A percentile compares a stretch with the other conserved stretches of the same genome.
phyloP scores from a whole-genome alignment of 2,113 vertebrate species.

The Marmota flaviventris region DNA sequence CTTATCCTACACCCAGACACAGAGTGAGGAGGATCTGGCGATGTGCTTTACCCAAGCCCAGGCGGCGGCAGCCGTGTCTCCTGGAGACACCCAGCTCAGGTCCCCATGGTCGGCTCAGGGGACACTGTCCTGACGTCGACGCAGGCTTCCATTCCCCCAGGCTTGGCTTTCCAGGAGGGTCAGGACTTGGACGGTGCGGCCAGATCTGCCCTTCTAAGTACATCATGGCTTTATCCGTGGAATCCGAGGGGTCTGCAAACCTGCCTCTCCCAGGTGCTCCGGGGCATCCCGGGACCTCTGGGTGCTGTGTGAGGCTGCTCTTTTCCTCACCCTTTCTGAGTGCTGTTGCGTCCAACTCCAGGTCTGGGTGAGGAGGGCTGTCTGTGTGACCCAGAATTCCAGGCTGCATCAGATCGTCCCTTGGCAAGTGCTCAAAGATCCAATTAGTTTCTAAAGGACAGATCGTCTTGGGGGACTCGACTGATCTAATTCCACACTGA shows the following conservation, averaged over 20 bases:
- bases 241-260: not conserved
- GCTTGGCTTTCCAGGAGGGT: not conserved
- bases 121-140: too few species aligned
- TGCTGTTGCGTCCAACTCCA: slow-evolving; percentile 40
- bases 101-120: not conserved
- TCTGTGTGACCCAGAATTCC: slow-evolving; percentile 74
- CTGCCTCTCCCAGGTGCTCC: not conserved
- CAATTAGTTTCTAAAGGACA: slow-evolving; percentile 88
- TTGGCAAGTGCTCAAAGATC: slow-evolving; percentile 86
- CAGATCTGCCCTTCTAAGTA: not conserved
- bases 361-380: slow-evolving; percentile 75
- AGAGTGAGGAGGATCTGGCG: not conserved
- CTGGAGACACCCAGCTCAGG: not conserved
- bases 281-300: slow-evolving; percentile 12
- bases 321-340: not conserved
- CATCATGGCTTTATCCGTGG: not conserved
- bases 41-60: not conserved
- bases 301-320: not conserved
- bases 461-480: slow-evolving; percentile 86
- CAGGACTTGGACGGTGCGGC: not conserved
- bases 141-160: not conserved
- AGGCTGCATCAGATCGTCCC: slow-evolving; percentile 82
- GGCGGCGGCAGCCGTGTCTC: not conserved
- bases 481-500: slow-evolving; percentile 78
- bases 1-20: not conserved